Conservation (phyloP, 1,140 invertebrate genomes). For the Ceratosolen fusciceps region DNA sequence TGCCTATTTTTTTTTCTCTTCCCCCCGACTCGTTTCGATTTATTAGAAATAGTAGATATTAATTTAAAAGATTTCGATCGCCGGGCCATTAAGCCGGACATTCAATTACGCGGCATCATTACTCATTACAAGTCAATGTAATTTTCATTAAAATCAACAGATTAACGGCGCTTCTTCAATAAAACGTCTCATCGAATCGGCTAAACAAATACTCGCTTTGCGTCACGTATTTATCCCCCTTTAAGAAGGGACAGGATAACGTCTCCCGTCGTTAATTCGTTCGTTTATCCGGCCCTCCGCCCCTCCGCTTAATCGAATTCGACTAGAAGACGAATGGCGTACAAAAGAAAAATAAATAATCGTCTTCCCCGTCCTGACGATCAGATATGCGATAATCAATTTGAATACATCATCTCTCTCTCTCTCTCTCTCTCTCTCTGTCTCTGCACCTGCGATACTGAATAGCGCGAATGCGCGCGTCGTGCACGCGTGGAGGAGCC, state of each 20-base stretch:
- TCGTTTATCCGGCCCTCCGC: no score
- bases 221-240: background rate
- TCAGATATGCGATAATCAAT: slow-evolving; percentile 1
- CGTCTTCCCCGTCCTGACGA: no score
- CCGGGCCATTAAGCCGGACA: background rate
- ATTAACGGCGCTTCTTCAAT: background rate
- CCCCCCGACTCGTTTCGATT: no score
- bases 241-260: background rate
- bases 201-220: background rate
- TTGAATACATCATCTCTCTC: background rate
- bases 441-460: no score
- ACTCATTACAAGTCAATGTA: background rate
- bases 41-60: background rate
- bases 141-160: background rate
- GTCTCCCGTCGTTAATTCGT: background rate
- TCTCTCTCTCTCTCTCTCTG: no score
- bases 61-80: background rate
- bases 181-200: background rate
- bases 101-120: background rate
- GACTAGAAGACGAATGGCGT: no score
- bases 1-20: no score
- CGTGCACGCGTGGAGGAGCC: background rate
- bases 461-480: no score
- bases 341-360: no score
- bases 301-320: no score